Conservation (phyloP, 2,113 vertebrate genomes). For the Gambusia affinis region DNA sequence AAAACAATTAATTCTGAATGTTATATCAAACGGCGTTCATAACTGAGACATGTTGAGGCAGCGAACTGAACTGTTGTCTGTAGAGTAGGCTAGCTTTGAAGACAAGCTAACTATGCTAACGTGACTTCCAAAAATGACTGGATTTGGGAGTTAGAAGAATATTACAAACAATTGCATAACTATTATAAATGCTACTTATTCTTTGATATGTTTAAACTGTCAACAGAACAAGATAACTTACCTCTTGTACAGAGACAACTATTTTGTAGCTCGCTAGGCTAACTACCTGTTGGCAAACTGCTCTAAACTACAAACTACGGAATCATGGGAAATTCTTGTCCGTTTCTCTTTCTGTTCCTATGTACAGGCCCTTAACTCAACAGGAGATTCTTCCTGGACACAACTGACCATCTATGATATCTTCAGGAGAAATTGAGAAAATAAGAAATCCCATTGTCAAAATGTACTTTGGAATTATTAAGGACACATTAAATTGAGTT, state of each 20-base stretch:
- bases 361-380: too few species aligned
- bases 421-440: too few species aligned
- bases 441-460: too few species aligned
- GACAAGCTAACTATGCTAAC: background rate
- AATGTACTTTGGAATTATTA: too few species aligned
- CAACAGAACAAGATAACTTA: background rate
- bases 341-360: background rate
- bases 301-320: conserved; percentile 57
- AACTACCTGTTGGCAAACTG: conserved; percentile 12
- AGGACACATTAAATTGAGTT: too few species aligned
- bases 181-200: accelerated
- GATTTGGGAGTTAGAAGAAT: background rate
- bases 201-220: too few species aligned
- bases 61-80: background rate
- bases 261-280: background rate
- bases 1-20: background rate
- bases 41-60: background rate
- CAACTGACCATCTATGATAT: too few species aligned
- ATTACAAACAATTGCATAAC: background rate
- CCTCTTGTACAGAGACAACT: background rate
- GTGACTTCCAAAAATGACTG: background rate
- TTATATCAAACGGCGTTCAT: background rate
- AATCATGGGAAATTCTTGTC: conserved; percentile 45
- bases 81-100: background rate
- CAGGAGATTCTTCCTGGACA: too few species aligned